A percentile compares a stretch with the other conserved stretches of the same genome.
phyloP scores from a whole-genome alignment of 2,888 invertebrate species.

The Bhutanitis thaidina region DNA sequence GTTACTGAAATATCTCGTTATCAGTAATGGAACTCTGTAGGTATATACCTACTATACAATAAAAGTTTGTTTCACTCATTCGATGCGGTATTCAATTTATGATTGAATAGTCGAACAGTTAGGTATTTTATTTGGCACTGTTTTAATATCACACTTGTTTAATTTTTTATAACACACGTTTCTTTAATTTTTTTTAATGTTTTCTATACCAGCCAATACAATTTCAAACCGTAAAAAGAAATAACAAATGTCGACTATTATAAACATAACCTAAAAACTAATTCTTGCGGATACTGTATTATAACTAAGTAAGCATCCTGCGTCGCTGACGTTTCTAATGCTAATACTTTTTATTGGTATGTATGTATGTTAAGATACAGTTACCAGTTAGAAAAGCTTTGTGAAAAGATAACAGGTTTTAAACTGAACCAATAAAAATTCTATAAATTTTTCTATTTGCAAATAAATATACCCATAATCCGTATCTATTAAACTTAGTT shows the following conservation, averaged over 20 bases:
- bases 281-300: background rate
- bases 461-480: no score
- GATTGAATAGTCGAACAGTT: background rate
- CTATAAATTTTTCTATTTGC: no score
- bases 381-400: conserved; percentile 11
- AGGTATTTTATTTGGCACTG: conserved; percentile 1
- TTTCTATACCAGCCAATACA: background rate
- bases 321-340: conserved; percentile 5
- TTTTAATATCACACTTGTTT: background rate
- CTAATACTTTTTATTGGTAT: background rate
- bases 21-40: conserved; percentile 26
- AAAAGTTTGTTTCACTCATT: conserved; percentile 12
- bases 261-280: conserved; percentile 18
- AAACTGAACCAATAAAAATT: no score
- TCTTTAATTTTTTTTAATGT: background rate
- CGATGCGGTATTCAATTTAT: background rate
- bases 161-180: background rate
- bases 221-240: background rate
- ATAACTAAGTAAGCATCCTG: background rate
- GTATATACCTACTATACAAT: conserved; percentile 10
- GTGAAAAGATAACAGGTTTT: conserved; percentile 7
- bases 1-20: conserved; percentile 39
- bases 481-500: no score
- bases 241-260: background rate
- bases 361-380: conserved; percentile 21